Conservation (phyloP, 2,113 vertebrate species). For the Tyrannus savana region DNA sequence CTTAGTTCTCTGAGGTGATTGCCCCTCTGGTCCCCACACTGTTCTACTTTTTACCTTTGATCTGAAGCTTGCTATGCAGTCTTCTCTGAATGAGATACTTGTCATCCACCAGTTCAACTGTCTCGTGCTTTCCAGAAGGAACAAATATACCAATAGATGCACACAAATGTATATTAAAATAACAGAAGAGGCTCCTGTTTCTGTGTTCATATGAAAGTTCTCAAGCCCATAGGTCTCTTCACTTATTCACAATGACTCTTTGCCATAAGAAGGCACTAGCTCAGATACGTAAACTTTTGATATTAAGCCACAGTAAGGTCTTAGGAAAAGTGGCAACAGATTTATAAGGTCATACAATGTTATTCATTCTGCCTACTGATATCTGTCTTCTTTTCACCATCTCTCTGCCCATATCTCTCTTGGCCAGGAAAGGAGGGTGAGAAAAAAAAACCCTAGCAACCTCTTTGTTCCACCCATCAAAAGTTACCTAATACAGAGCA, state of each 20-base stretch:
- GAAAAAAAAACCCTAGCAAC: neutral
- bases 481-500: neutral
- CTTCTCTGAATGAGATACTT: neutral
- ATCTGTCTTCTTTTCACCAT: neutral
- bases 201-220: neutral
- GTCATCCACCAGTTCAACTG: neutral
- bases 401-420: neutral
- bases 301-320: neutral
- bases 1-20: neutral
- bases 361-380: neutral
- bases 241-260: neutral
- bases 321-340: neutral
- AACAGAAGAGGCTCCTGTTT: neutral
- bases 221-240: neutral
- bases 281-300: neutral
- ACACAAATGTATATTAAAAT: neutral
- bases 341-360: neutral
- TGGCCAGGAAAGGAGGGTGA: neutral
- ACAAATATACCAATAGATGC: neutral
- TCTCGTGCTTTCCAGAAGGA: neutral
- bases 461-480: neutral
- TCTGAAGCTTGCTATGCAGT: neutral
- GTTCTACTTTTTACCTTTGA: neutral
- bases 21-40: neutral
- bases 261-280: neutral